phyloP scores from a whole-genome alignment of 2,888 invertebrate genomes.

The Rhaphigaster nebulosa region DNA sequence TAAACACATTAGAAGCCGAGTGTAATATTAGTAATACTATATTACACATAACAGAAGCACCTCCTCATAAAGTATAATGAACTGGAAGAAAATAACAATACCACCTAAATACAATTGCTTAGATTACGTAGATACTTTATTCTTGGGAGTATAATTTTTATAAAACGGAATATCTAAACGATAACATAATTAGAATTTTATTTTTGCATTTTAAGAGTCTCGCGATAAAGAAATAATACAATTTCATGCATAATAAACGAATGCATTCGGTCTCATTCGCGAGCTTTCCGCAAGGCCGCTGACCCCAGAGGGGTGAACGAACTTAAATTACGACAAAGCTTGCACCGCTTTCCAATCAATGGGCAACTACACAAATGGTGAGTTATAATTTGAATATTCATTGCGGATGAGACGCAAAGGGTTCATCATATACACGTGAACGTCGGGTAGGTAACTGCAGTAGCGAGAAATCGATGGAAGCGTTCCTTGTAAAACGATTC shows the following conservation, averaged over 20 bases:
- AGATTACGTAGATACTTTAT: not conserved
- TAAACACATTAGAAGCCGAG: no score
- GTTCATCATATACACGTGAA: not conserved
- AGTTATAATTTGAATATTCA: constrained; percentile 12
- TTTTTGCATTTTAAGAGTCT: not conserved
- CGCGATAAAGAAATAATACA: not conserved
- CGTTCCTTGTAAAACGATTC: not conserved
- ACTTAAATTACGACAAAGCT: constrained; percentile 21
- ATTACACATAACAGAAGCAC: no score
- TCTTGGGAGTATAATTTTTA: not conserved
- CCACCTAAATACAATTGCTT: not conserved
- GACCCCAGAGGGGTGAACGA: not conserved
- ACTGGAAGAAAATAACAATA: not conserved
- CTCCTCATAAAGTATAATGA: not conserved
- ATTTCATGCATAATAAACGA: not conserved
- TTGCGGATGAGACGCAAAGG: not conserved
- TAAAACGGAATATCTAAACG: not conserved
- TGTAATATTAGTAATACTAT: no score
- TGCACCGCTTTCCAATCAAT: constrained; percentile 18
- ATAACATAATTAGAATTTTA: not conserved
- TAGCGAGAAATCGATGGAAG: not conserved
- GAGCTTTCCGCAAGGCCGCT: not conserved
- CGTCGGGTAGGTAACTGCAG: not conserved
- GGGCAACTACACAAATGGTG: not conserved
- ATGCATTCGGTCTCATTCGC: not conserved